Conservation (phyloP, 2,888 invertebrate genomes). For the Ophion ellenae region DNA sequence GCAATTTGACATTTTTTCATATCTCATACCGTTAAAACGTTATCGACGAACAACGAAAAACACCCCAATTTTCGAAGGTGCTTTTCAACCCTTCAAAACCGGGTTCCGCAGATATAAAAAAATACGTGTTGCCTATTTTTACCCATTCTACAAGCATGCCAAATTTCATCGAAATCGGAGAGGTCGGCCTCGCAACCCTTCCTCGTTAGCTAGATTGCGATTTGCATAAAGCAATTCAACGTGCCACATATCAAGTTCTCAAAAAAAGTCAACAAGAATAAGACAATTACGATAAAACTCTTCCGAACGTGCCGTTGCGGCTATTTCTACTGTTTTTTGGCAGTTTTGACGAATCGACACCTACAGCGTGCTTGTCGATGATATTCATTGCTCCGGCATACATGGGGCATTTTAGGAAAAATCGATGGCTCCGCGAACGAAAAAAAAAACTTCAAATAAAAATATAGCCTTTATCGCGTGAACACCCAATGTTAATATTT, state of each 20-base stretch:
- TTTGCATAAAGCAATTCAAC: conserved; percentile 83
- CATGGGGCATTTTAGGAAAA: not conserved
- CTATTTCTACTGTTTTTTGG: conserved; percentile 74
- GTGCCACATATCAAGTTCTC: too few relatives aligned
- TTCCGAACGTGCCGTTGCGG: conserved; percentile 78
- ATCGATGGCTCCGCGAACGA: not conserved
- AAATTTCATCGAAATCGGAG: too few relatives aligned
- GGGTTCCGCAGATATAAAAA: too few relatives aligned
- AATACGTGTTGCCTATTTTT: too few relatives aligned
- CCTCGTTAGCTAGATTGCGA: conserved; percentile 76
- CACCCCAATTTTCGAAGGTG: too few relatives aligned
- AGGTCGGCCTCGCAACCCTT: too few relatives aligned
- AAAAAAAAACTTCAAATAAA: too few relatives aligned
- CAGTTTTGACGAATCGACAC: conserved; percentile 63
- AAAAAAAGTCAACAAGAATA: conserved; percentile 83
- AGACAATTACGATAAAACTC: conserved; percentile 83
- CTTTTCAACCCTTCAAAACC: too few relatives aligned
- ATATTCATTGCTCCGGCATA: not conserved
- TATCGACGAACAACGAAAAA: too few relatives aligned
- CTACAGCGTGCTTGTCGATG: not conserved
- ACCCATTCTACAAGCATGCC: too few relatives aligned
- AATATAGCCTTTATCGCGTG: not conserved
- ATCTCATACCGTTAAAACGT: too few relatives aligned
- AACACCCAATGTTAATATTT: not conserved
- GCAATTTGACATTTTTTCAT: too few relatives aligned